Percentiles rank a stretch among this genome's conserved stretches.
These are phyloP conservation scores for Nowickia ferox DNA, from an alignment of 2,888 invertebrate genomes.

Conservation along the genomic window DNA sequence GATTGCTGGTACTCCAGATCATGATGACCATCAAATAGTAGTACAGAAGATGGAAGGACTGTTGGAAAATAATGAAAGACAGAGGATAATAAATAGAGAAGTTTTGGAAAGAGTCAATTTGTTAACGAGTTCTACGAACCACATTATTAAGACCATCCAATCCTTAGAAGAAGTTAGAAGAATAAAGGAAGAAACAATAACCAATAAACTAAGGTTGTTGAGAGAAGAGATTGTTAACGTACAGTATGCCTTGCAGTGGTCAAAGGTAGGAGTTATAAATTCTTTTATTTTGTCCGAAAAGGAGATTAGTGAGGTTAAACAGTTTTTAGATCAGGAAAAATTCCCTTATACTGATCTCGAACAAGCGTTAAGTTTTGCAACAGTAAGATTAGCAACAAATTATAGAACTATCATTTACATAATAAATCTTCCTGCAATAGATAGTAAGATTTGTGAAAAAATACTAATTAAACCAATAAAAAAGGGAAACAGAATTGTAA, in stretches of 20 bases:
- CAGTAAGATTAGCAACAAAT: not conserved
- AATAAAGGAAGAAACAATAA: not conserved
- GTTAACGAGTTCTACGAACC: too few species aligned
- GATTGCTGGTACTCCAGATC: constrained; percentile 20
- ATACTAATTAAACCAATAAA: constrained; percentile 22
- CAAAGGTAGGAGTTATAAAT: not conserved
- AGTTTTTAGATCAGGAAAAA: too few species aligned
- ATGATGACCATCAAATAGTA: constrained; percentile 8
- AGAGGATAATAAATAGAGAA: constrained; percentile 15
- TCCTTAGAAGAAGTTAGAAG: too few species aligned
- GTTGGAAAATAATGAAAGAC: constrained; percentile 27
- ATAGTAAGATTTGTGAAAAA: constrained; percentile 19
- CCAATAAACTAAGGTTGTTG: too few species aligned
- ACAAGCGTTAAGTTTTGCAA: too few species aligned
- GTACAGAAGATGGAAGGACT: constrained; percentile 24
- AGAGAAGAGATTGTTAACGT: too few species aligned
- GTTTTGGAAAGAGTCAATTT: constrained; percentile 16
- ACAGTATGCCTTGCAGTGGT: too few species aligned
- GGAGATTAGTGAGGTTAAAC: not conserved
- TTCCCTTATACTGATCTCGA: too few species aligned
- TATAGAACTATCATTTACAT: constrained; percentile 22
- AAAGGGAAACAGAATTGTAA: constrained; percentile 30
- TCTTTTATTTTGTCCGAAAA: not conserved
- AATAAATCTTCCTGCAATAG: constrained; percentile 19
- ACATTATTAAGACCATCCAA: too few species aligned